These are phyloP conservation scores for Onychomys leucogaster DNA, from an alignment of 2,797 vertebrate genomes.

Conservation along the genomic window DNA sequence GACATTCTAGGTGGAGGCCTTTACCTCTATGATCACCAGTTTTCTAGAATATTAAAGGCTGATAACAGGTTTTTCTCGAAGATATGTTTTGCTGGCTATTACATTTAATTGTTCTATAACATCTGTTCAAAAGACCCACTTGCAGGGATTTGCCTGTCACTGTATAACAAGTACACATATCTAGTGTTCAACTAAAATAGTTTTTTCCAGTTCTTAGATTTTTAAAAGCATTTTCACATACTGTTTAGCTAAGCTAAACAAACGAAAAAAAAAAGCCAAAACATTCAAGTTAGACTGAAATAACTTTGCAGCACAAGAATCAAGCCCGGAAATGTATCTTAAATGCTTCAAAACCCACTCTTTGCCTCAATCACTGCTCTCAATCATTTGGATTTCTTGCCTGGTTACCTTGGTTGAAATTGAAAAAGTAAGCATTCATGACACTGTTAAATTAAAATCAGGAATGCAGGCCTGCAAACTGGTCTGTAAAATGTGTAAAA, in stretches of 20 bases:
- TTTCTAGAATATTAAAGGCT: background rate
- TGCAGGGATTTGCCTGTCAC: background rate
- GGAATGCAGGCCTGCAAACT: conserved; percentile 41
- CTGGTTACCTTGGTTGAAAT: conserved; percentile 53
- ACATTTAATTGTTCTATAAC: background rate
- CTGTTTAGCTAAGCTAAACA: conserved; percentile 45
- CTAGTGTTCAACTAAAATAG: background rate
- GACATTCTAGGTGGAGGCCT: background rate
- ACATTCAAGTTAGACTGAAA: conserved; percentile 17
- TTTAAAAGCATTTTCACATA: conserved; percentile 15
- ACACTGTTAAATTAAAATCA: conserved; percentile 69
- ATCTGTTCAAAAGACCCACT: background rate
- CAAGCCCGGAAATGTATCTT: conserved; percentile 37
- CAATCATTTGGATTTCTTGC: conserved; percentile 58
- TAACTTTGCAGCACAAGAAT: conserved; percentile 41
- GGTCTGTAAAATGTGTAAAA: conserved; percentile 62
- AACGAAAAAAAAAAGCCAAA: no score
- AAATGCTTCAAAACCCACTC: conserved; percentile 29
- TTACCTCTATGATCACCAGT: background rate
- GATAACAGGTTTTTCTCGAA: background rate
- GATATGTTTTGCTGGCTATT: background rate
- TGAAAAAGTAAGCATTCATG: conserved; percentile 55
- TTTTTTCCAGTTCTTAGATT: background rate
- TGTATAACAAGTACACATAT: background rate
- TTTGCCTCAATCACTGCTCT: conserved; percentile 32